Conservation (phyloP, 2,797 vertebrate genomes). For the Glossophaga mutica region DNA sequence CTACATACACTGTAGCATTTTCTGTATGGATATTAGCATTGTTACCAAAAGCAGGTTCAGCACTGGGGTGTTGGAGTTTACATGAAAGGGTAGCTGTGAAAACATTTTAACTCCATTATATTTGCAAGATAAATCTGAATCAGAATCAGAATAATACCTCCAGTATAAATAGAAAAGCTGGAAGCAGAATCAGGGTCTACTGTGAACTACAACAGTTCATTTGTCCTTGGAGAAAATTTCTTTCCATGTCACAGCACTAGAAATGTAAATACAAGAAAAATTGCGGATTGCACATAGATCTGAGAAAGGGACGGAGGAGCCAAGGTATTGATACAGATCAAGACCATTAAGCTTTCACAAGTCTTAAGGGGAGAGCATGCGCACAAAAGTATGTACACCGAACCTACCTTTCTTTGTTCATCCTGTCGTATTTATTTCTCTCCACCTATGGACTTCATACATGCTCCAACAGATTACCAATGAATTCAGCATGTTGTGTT, state of each 20-base stretch:
- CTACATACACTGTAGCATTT: background rate
- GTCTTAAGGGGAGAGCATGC: slow-evolving; percentile 25
- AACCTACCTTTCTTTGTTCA: slow-evolving; percentile 59
- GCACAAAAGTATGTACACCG: slow-evolving; percentile 44
- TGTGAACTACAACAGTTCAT: background rate
- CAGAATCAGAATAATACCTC: background rate
- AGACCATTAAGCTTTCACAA: slow-evolving; percentile 57
- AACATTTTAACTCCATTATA: background rate
- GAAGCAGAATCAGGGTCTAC: background rate
- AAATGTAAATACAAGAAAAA: slow-evolving; percentile 57
- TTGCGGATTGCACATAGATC: slow-evolving; percentile 40
- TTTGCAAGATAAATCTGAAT: background rate
- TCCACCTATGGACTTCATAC: background rate
- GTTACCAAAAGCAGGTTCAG: background rate
- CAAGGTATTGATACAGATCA: slow-evolving; percentile 54
- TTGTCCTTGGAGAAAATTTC: background rate
- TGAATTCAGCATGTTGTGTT: background rate
- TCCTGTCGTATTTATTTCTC: slow-evolving; percentile 49
- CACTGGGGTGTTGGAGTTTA: background rate
- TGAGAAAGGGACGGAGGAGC: background rate
- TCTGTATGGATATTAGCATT: background rate
- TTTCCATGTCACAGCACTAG: background rate
- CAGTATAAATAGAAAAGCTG: background rate
- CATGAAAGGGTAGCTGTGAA: background rate
- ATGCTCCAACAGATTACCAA: slow-evolving; percentile 44